Percentiles rank a stretch among this genome's conserved stretches.
phyloP scores from a whole-genome alignment of 1,140 invertebrate species.

The Chrysopa pallens region DNA sequence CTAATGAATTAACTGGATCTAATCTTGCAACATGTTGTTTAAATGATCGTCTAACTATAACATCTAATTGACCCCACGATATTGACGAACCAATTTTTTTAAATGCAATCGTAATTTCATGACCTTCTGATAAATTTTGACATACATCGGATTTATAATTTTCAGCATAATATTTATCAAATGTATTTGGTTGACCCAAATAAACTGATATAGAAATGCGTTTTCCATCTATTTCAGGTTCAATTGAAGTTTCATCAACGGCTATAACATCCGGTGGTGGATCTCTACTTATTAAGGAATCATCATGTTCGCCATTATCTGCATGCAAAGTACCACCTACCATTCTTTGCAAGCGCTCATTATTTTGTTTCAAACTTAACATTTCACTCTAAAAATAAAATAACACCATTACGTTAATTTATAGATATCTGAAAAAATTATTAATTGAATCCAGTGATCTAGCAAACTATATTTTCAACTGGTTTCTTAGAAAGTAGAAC shows the following conservation, averaged over 20 bases:
- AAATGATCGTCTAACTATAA: conserved; percentile 75
- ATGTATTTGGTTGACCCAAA: conserved; percentile 61
- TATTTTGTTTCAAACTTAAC: conserved; percentile 90
- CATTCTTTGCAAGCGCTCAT: conserved; percentile 78
- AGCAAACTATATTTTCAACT: too few relatives aligned
- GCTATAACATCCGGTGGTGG: conserved; percentile 20
- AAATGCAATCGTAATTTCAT: conserved; percentile 63
- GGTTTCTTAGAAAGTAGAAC: too few relatives aligned
- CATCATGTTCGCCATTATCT: conserved; percentile 14
- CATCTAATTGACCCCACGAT: conserved; percentile 88
- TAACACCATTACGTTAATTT: conserved; percentile 1
- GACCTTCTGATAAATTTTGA: conserved; percentile 28
- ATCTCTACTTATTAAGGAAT: conserved; percentile 15
- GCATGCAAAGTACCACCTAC: conserved; percentile 33
- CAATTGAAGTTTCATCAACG: conserved; percentile 32
- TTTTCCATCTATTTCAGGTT: conserved; percentile 67
- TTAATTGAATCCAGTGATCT: too few relatives aligned
- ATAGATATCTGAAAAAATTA: not conserved
- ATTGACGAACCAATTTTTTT: conserved; percentile 83
- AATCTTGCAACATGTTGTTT: conserved; percentile 88
- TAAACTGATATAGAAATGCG: conserved; percentile 68
- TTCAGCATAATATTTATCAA: conserved; percentile 46
- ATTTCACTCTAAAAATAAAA: conserved; percentile 69
- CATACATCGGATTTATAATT: conserved; percentile 30
- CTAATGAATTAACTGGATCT: conserved; percentile 81